Base-by-base conservation (phyloP, 2,113 vertebrate species). In the Oxygymnocypris stewartii region DNA sequence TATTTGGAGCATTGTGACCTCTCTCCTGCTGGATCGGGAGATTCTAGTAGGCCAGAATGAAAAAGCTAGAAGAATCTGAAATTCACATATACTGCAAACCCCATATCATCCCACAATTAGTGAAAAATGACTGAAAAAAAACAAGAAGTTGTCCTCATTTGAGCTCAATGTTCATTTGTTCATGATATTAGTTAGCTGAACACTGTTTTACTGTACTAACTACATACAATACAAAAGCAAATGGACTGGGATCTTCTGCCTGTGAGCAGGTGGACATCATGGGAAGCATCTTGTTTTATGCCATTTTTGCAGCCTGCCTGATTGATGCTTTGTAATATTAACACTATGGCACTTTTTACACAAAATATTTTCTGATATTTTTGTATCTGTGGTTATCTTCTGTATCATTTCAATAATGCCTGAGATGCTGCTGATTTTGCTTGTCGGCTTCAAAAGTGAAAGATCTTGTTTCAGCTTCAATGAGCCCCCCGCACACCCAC, bases 331-430 rank as follows among this genome's bases (percentile, higher is more conserved):
- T 93, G 91, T 92, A 88, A 92, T 91, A 92, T 94, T 92, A 93
- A 92, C 92, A 95, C 93, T 92, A 85, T 90, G 91, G 94, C 94
- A 95, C 94, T 94, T 95, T 94, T 93, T 93, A 94, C 89, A 90
- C 90, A 92, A 92, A 93, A 87, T 89, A 90, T 94, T 93, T 94
- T 89, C 47, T 89, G 87, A 93, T 93, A 94, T 94, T 93, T 94
- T 94, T 94, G 91, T 93, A 93, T 92, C 61, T 85, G 80, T 75
- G 57, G 86, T 83, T 88, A 73, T 89, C 90, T 78, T 49, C 47
- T 88, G 44, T 57, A 79, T 91, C 83, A 51, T 77, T 82, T 44
- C 69, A 74, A 67, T 83, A 76, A 73, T 87, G 25, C 84, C 61
- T 16, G 28, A 73, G 85, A 77, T 82, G 88, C 87, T 90, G 89